Conservation (phyloP, 2,888 invertebrate species). For the Volucella zonaria region DNA sequence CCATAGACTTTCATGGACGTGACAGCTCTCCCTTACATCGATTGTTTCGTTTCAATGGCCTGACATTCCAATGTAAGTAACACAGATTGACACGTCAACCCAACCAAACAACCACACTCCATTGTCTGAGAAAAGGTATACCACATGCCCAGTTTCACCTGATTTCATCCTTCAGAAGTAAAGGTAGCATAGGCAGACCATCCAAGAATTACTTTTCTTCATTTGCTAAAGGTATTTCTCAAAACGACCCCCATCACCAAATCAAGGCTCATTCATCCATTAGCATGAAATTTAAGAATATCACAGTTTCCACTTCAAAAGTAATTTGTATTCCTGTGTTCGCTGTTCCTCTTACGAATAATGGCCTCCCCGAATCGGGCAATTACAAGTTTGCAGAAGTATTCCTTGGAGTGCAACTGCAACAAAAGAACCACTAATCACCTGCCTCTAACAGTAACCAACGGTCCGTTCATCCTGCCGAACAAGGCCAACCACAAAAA, state of each 20-base stretch:
- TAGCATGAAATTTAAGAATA: not conserved
- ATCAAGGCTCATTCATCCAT: constrained; percentile 4
- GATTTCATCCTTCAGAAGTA: too few species aligned
- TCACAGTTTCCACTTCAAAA: not conserved
- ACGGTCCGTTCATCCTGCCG: not conserved
- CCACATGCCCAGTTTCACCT: too few species aligned
- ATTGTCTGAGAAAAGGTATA: too few species aligned
- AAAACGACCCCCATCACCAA: constrained; percentile 18
- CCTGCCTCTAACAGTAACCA: constrained; percentile 14
- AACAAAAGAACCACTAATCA: constrained; percentile 48
- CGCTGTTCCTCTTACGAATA: not conserved
- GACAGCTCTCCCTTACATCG: too few species aligned
- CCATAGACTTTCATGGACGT: too few species aligned
- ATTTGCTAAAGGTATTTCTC: not conserved
- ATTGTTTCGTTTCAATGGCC: too few species aligned
- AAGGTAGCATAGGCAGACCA: not conserved
- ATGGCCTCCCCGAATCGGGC: not conserved
- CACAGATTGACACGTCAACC: too few species aligned
- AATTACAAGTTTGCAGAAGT: constrained; percentile 5
- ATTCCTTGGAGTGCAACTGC: constrained; percentile 18
- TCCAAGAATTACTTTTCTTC: not conserved
- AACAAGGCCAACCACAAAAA: not conserved
- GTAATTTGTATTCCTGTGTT: not conserved
- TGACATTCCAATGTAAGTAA: too few species aligned
- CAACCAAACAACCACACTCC: too few species aligned